Percentiles rank a stretch among this genome's conserved stretches.
Evolutionary conservation across 2,113 vertebrate genomes (phyloP).

Genomic region (Sitta europaea): DNA sequence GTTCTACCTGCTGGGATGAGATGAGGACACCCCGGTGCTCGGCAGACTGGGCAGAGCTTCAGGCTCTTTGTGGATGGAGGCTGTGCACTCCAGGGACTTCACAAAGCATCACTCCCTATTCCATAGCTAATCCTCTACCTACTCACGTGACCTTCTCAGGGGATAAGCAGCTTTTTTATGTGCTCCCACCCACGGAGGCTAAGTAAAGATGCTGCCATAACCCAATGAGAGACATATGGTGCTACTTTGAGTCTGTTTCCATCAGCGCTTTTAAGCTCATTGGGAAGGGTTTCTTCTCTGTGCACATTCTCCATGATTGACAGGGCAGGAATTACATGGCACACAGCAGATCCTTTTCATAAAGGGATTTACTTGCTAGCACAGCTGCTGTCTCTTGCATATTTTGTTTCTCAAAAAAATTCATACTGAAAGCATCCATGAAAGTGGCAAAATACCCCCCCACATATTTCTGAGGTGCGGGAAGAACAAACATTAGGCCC

Average conservation of each 20-base stretch:
- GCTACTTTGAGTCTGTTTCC: not conserved
- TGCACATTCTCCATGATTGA: not conserved
- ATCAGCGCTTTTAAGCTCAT: not conserved
- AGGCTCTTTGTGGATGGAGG: not conserved
- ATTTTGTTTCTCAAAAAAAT: not conserved
- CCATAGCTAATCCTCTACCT: not conserved
- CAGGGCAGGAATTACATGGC: not conserved
- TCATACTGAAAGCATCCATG: not conserved
- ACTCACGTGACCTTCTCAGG: not conserved
- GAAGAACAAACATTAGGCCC: not conserved
- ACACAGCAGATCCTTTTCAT: not conserved
- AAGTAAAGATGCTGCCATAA: not conserved
- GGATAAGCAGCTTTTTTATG: not conserved
- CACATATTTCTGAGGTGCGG: not conserved
- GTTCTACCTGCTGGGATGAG: not conserved
- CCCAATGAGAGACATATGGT: not conserved
- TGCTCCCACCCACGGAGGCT: not conserved
- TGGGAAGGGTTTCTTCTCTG: conserved; percentile 2
- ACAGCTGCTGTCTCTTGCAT: not conserved
- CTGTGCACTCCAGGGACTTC: not conserved
- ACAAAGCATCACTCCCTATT: not conserved
- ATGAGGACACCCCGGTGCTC: fast-evolving
- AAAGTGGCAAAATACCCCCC: not conserved
- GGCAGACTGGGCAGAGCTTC: fast-evolving
- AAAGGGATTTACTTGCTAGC: not conserved